Evolutionary conservation across 2,797 vertebrate species (phyloP), one percentile per base, ranked within the genome.

Genomic region (Heteromormyrus szaboi): DNA sequence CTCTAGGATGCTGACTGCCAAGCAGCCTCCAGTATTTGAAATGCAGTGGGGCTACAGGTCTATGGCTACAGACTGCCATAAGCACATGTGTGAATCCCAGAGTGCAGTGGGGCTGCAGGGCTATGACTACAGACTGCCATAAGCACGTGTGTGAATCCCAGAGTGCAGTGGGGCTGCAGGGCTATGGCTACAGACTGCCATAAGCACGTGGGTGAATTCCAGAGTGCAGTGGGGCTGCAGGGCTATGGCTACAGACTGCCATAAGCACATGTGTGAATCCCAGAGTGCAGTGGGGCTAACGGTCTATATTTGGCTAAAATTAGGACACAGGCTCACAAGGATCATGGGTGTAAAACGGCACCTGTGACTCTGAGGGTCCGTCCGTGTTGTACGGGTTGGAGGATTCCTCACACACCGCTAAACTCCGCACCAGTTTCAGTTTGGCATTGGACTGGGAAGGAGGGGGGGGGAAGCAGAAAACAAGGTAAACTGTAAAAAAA

Each of bases 321-420:
- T 25, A 14, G 22, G 84, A 53, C 51, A 86, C 50, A 2, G 25
- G 7, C 25, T 50, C 84, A 8, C 14, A 48, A 4, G 7, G 6
- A 79, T 17, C 37, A 41, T n/a, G 44, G 6, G 51, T 14, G 3
- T 19, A 54, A 17, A 87, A 22, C n/a, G 17, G 29, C 93, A 97
- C 97, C 96, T 97, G 97, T 89, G 96, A 96, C 92, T 99, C 98
- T 94, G 97, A 94, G 87, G 95, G 94, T 85, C 97, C 97, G 92
- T 99, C 98, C 59, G 93, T 95, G 81, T 93, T 92, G 89, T 97
- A 99, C 3, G 96, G 97, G 90, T 95, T 95, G 1, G 96, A 98
- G 0, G 98, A 99, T 89, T 99, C 98, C 91, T 99, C 98, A 93
- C 98, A 99, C 11, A 99, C 98, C 89, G 98, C 98, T 91, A 99